Evolutionary conservation across 2,888 invertebrate species (phyloP).

Genomic region (Odontomyia ornata): DNA sequence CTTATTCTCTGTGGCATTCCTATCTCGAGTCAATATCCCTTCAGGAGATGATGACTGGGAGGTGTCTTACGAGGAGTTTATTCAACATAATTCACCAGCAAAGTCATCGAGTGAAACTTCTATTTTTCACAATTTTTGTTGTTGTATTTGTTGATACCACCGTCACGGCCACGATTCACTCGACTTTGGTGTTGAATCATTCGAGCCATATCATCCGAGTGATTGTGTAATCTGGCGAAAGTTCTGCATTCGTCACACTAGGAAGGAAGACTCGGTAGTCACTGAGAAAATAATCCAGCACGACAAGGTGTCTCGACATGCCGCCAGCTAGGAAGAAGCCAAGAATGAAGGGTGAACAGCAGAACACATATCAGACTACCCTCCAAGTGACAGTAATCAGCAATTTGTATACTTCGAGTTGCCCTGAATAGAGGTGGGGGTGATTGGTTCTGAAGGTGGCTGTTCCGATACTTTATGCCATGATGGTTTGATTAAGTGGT

Average conservation of each 20-base stretch:
- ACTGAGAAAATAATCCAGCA: constrained; percentile 21
- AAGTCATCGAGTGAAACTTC: constrained; percentile 10
- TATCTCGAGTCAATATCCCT: constrained; percentile 23
- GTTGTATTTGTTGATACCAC: neutral
- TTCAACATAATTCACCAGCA: constrained; percentile 33
- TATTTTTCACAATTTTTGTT: constrained; percentile 29
- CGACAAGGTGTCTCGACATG: constrained; percentile 27
- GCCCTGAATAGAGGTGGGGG: constrained; percentile 31
- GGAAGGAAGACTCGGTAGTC: neutral
- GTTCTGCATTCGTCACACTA: constrained; percentile 21
- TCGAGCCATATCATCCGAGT: constrained; percentile 7
- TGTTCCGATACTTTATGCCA: constrained; percentile 10
- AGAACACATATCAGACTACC: constrained; percentile 29
- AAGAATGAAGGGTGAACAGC: constrained; percentile 28
- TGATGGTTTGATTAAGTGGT: constrained; percentile 24
- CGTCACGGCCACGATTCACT: neutral
- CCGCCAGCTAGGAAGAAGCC: neutral
- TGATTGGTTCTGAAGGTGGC: constrained; percentile 31
- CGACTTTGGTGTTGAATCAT: constrained; percentile 27
- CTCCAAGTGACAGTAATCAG: constrained; percentile 43
- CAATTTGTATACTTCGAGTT: constrained; percentile 41
- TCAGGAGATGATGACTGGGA: constrained; percentile 5
- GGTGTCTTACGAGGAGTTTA: constrained; percentile 44
- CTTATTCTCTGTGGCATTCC: neutral
- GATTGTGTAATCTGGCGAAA: constrained; percentile 18